Evolutionary conservation across 2,113 vertebrate species (phyloP), one percentile per base, ranked within the genome.

Genomic region (Vicugna pacos): DNA sequence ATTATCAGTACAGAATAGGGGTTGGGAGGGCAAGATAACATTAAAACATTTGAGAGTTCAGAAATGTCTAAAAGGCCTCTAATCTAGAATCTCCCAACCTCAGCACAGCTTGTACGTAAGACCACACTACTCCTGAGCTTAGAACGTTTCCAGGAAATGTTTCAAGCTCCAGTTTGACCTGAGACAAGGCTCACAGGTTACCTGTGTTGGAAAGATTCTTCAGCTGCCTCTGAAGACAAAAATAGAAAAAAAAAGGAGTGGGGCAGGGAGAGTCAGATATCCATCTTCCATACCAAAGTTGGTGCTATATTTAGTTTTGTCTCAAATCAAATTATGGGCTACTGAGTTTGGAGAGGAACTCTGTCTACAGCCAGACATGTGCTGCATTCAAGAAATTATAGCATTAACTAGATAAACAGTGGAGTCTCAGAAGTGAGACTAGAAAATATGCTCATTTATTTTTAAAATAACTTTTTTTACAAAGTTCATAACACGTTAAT

Each of bases 271-370:
- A 91, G 79, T 93, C 94, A 84, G 79, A 48, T 97, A 98, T 97
- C 79, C 28, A 72, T 48, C 88, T 73, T 89, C n/a, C 82, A 88
- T 56, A 80, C 82, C 52, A 69, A 94, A 96, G 81, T 75, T 77
- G 83, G 73, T 72, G 70, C 94, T 97, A 94, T 97, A 96, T 96
- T 98, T 97, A 96, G 94, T 89, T 91, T 48, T 87, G 89, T 89
- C 85, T 97, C 88, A 95, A 95, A 91, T 94, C 93, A 97, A 97
- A 97, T 97, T 93, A 96, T 20, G 82, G 97, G 93, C 93, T 96
- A 50, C 62, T 95, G 92, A 81, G 75, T 46, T 35, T 32, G 89
- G 70, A 93, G 22, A 88, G 60, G 58, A 93, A 88, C 69, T 93
- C 65, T 87, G 93, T 96, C 89, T 96, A 72, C 35, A 84, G 54